Conservation (phyloP, 2,113 vertebrate genomes). For the Seriola rivoliana region DNA sequence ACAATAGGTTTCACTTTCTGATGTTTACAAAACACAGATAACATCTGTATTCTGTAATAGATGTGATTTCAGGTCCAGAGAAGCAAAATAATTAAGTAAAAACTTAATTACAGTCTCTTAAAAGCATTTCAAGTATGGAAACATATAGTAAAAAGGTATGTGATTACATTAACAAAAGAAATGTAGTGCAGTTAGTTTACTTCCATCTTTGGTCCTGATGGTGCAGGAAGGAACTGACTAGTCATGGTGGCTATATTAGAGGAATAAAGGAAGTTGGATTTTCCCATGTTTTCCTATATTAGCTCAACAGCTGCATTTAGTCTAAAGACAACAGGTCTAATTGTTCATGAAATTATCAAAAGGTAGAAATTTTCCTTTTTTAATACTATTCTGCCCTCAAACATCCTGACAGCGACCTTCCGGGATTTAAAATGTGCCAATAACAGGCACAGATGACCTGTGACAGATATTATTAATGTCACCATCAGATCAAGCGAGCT, state of each 20-base stretch:
- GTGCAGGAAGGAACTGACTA: not conserved
- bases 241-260: not conserved
- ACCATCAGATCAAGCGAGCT: not conserved
- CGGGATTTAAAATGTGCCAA: not conserved
- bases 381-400: not conserved
- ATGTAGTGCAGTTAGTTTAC: not conserved
- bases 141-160: not conserved
- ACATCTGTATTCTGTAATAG: not conserved
- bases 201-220: conserved; percentile 21
- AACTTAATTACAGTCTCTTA: not conserved
- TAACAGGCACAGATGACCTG: not conserved
- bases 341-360: not conserved
- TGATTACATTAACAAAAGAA: not conserved
- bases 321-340: not conserved
- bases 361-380: not conserved
- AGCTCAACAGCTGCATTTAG: not conserved
- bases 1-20: not conserved
- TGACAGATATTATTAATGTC: not conserved
- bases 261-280: conserved; percentile 44
- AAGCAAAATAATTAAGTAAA: not conserved
- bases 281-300: conserved; percentile 32
- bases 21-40: not conserved
- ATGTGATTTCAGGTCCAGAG: not conserved
- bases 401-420: not conserved
- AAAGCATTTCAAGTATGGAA: not conserved